These are phyloP conservation scores for Coilia nasus DNA, from an alignment of 2,797 vertebrate species.

Conservation along the genomic window DNA sequence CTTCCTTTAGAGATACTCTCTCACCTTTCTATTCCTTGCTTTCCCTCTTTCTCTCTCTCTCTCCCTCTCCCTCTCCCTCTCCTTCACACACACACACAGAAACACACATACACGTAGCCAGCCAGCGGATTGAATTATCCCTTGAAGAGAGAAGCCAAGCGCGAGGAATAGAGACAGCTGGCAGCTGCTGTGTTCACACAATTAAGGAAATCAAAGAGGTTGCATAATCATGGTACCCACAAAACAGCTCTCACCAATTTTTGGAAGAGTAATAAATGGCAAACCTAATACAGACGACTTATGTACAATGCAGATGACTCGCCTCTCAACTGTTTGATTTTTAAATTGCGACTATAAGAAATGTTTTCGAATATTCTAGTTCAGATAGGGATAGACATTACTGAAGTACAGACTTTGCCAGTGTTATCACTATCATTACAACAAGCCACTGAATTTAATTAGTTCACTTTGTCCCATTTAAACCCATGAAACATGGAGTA, in stretches of 20 bases:
- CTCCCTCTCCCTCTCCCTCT: not conserved
- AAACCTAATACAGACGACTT: not conserved
- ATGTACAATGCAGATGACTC: not conserved
- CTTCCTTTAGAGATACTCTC: constrained; percentile 39
- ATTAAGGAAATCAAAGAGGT: constrained; percentile 25
- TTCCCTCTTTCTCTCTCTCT: not conserved
- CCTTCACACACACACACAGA: not conserved
- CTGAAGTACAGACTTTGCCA: not conserved
- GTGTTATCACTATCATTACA: too few species aligned
- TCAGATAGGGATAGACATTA: not conserved
- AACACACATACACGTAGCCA: not conserved
- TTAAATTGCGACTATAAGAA: not conserved
- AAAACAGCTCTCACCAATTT: not conserved
- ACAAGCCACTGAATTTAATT: too few species aligned
- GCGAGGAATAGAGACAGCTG: not conserved
- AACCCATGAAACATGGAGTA: too few species aligned
- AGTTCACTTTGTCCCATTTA: too few species aligned
- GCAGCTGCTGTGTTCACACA: constrained; percentile 21
- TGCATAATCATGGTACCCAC: not conserved
- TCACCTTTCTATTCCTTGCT: constrained; percentile 38
- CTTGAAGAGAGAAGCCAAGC: constrained; percentile 7
- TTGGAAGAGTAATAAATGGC: not conserved
- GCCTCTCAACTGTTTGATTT: not conserved
- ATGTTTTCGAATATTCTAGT: not conserved
- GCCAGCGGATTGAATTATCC: constrained; percentile 19